A percentile compares a stretch with the other conserved stretches of the same genome.
Evolutionary conservation across 1,140 invertebrate genomes (phyloP).

Genomic region (Cydia splendana): DNA sequence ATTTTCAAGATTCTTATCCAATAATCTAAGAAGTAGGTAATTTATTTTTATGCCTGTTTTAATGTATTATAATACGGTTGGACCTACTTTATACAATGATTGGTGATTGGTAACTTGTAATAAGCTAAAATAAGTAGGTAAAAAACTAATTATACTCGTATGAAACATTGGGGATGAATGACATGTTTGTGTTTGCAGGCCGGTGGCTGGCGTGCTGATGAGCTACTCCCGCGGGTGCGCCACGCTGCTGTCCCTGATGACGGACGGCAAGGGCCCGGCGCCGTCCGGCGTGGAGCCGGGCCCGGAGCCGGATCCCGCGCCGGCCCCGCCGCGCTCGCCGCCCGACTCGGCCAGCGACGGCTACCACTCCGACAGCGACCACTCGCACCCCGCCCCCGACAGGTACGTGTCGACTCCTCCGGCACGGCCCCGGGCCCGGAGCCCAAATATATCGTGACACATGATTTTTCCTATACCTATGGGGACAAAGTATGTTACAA

Average conservation of each 20-base stretch:
- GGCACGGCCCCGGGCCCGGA: too few species aligned
- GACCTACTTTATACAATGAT: too few species aligned
- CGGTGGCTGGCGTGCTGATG: slow-evolving; percentile 90
- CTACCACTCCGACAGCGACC: slow-evolving; percentile 91
- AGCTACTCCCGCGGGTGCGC: slow-evolving; percentile 91
- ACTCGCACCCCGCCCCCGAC: slow-evolving; percentile 82
- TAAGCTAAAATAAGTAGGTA: neutral
- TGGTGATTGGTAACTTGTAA: too few species aligned
- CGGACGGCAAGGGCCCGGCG: slow-evolving; percentile 60
- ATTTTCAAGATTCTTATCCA: neutral
- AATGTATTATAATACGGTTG: too few species aligned
- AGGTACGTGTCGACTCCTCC: slow-evolving; percentile 47
- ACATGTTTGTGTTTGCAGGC: slow-evolving; percentile 63
- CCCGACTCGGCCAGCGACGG: slow-evolving; percentile 82
- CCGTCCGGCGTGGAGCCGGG: slow-evolving; percentile 40
- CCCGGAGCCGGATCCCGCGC: slow-evolving; percentile 33
- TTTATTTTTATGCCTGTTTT: too few species aligned
- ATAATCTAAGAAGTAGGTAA: neutral
- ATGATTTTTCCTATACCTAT: too few species aligned
- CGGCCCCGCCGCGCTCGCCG: slow-evolving; percentile 58
- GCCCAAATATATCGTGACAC: too few species aligned
- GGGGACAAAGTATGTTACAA: too few species aligned
- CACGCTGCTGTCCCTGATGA: slow-evolving; percentile 89
- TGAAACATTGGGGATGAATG: neutral
- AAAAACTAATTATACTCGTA: neutral